These are phyloP conservation scores for Lithobates sylvaticus DNA, from an alignment of 2,797 vertebrate species.

Conservation along the genomic window DNA sequence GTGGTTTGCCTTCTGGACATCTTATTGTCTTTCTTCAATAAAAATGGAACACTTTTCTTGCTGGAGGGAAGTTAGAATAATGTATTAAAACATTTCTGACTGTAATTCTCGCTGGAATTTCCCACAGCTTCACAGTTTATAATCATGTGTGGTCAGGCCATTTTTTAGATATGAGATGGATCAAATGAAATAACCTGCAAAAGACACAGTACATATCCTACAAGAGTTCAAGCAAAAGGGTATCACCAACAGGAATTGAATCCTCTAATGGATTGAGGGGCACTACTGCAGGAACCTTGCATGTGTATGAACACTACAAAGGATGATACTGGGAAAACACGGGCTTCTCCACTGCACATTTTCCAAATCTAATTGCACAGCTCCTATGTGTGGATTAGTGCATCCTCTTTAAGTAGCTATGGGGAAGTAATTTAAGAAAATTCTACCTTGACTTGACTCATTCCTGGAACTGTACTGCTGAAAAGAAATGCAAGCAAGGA, in stretches of 20 bases:
- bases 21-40: background rate
- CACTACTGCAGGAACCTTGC: background rate
- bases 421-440: background rate
- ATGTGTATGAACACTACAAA: background rate
- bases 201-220: background rate
- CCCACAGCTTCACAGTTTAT: background rate
- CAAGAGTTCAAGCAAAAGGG: background rate
- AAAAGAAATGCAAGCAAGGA: background rate
- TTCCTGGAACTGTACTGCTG: background rate
- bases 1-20: background rate
- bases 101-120: slow-evolving; percentile 1
- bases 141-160: background rate
- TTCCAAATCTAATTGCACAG: background rate
- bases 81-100: background rate
- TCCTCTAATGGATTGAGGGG: background rate
- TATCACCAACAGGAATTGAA: background rate
- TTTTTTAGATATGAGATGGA: background rate
- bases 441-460: slow-evolving; percentile 7
- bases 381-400: background rate
- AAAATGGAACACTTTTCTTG: background rate
- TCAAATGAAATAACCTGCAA: background rate
- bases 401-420: background rate
- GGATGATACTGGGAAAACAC: background rate
- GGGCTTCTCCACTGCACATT: background rate
- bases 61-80: slow-evolving; percentile 3